Base-by-base conservation (phyloP, 2,797 vertebrate species). In the Spinus pinus region DNA sequence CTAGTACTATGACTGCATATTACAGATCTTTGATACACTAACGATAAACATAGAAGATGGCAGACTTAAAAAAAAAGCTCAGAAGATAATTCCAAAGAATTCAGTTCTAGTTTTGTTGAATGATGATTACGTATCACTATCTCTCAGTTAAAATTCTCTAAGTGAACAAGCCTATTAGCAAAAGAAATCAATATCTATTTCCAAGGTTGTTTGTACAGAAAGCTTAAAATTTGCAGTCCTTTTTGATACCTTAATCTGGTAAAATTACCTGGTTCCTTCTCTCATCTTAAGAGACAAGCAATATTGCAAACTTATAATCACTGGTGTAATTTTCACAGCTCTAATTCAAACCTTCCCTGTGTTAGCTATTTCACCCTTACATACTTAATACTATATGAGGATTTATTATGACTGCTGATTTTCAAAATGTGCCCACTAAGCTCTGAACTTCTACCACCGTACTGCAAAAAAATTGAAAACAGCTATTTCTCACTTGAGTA, bases 381-480 rank as follows among this genome's bases (percentile, higher is more conserved):
- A 46, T 44, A 80, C 44, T 90, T 88, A 82, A 75, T 82, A 95
- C 87, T 89, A 79, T 12, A 4, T 72, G 79, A 90, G 57, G 78
- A 86, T 87, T 89, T 95, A 81, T 84, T 88, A 73, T 64, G 88
- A 87, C 37, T 80, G 50, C 27, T 89, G 46, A 88, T 83, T 87
- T 94, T 65, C 69, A 91, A 90, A 94, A 91, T 61, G 23, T 71
- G 57, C n/a, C 64, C 35, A 57, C 30, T 69, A 41, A 44, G 51
- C 81, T 64, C 61, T 69, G 58, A 89, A 78, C 73, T 90, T 83
- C 64, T 78, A 88, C 23, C 42, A 83, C 47, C 37, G 42, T 25
- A 74, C 28, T 89, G 31, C 28, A 93, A 94, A 91, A 81, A 89
- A 67, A 18, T 19, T 60, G 54, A 95, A 83, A 24, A 85, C 7